Evolutionary conservation across 1,140 invertebrate species (phyloP).

Genomic region (Bursaphelenchus mucronatus): DNA sequence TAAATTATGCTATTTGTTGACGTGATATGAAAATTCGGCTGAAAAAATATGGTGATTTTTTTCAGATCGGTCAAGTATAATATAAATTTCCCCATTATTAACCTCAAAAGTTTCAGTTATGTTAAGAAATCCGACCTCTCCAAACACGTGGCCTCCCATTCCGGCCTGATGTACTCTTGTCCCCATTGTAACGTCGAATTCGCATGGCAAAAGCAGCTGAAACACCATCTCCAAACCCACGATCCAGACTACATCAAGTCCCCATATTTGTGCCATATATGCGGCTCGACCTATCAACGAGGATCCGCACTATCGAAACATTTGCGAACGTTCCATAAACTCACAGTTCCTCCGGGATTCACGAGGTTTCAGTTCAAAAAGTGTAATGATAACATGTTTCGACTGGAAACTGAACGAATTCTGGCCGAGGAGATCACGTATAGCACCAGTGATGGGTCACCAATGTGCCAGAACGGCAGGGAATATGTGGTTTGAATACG

Average conservation of each 20-base stretch:
- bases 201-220: conserved; percentile 41
- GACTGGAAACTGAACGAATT: conserved; percentile 37
- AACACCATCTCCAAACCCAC: conserved; percentile 33
- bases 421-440: conserved; percentile 19
- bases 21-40: too few relatives aligned
- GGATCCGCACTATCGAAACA: conserved; percentile 41
- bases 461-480: conserved; percentile 1
- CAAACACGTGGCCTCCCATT: conserved; percentile 38
- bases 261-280: conserved; percentile 45
- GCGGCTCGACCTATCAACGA: conserved; percentile 29
- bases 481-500: not conserved
- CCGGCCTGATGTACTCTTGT: conserved; percentile 28
- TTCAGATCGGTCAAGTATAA: not conserved
- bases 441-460: not conserved
- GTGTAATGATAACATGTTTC: conserved; percentile 39
- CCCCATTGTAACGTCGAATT: conserved; percentile 32
- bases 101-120: conserved; percentile 26
- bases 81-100: conserved; percentile 5
- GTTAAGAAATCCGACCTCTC: conserved; percentile 33
- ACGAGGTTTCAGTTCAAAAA: conserved; percentile 49
- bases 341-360: conserved; percentile 41
- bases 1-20: too few relatives aligned
- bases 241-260: conserved; percentile 26
- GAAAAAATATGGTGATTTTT: too few relatives aligned
- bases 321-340: conserved; percentile 28